A percentile compares a stretch with the other conserved stretches of the same genome.
Conservation (phyloP, 2,888 invertebrate genomes). For the Nebria salina region DNA sequence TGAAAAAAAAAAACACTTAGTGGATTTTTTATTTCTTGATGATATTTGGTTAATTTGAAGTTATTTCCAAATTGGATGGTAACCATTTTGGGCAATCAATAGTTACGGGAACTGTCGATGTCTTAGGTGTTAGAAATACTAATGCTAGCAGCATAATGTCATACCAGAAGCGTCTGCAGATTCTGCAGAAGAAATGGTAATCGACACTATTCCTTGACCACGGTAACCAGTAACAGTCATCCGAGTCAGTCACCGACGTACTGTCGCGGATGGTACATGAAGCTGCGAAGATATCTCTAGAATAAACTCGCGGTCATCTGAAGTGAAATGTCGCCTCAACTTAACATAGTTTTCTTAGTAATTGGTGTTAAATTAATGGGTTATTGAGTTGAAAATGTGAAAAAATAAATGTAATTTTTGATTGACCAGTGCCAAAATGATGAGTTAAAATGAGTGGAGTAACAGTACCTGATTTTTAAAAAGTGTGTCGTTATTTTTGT, state of each 20-base stretch:
- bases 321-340: no score
- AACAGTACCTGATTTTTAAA: constrained; percentile 7
- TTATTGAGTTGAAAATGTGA: no score
- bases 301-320: no score
- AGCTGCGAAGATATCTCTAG: background rate
- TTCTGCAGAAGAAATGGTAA: background rate
- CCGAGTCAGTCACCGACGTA: background rate
- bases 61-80: no score
- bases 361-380: no score
- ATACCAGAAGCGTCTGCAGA: background rate
- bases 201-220: background rate
- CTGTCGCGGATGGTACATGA: background rate
- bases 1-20: no score
- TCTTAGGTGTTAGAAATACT: background rate
- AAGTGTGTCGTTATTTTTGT: constrained; percentile 6
- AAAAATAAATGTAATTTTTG: no score
- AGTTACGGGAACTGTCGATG: no score
- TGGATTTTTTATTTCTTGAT: no score
- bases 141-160: background rate
- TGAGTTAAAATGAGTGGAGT: background rate
- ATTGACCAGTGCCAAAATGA: no score
- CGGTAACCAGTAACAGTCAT: background rate
- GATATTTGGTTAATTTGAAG: no score
- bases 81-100: no score
- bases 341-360: background rate